Conservation (phyloP, 2,797 vertebrate species). For the Geotrypetes seraphini region DNA sequence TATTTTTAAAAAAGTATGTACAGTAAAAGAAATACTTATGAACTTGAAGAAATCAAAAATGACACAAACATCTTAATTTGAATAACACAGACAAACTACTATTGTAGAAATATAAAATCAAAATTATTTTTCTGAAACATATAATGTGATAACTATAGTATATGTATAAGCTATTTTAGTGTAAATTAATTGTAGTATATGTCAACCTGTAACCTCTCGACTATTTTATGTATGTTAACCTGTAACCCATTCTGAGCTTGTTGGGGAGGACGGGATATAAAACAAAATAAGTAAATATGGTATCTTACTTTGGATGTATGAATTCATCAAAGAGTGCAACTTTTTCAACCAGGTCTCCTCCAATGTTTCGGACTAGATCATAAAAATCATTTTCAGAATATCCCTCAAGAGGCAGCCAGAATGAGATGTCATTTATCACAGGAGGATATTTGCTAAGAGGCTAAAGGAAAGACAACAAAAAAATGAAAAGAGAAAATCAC, state of each 20-base stretch:
- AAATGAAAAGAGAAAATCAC: too few species aligned
- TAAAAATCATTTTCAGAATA: slow-evolving; percentile 84
- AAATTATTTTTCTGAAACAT: background rate
- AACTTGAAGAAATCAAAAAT: background rate
- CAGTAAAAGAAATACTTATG: background rate
- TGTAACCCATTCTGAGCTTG: too few species aligned
- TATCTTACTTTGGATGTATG: slow-evolving; percentile 83
- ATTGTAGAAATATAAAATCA: background rate
- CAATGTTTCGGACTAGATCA: slow-evolving; percentile 76
- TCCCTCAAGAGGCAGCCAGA: slow-evolving; percentile 78
- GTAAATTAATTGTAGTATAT: too few species aligned
- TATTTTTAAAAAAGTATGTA: too few species aligned
- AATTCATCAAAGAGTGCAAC: slow-evolving; percentile 79
- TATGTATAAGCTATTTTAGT: too few species aligned
- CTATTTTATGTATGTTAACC: too few species aligned
- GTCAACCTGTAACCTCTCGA: too few species aligned
- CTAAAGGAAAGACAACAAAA: slow-evolving; percentile 42
- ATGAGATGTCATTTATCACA: slow-evolving; percentile 86
- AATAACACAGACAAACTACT: slow-evolving; percentile 12
- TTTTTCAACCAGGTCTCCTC: slow-evolving; percentile 84
- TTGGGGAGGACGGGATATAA: too few species aligned
- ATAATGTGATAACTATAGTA: background rate
- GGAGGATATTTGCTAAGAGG: slow-evolving; percentile 80
- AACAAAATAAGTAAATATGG: too few species aligned
- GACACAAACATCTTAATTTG: slow-evolving; percentile 2